Percentiles rank a stretch among this genome's conserved stretches.
Conservation (phyloP, 2,888 invertebrate genomes). For the Yponomeuta sedellus region DNA sequence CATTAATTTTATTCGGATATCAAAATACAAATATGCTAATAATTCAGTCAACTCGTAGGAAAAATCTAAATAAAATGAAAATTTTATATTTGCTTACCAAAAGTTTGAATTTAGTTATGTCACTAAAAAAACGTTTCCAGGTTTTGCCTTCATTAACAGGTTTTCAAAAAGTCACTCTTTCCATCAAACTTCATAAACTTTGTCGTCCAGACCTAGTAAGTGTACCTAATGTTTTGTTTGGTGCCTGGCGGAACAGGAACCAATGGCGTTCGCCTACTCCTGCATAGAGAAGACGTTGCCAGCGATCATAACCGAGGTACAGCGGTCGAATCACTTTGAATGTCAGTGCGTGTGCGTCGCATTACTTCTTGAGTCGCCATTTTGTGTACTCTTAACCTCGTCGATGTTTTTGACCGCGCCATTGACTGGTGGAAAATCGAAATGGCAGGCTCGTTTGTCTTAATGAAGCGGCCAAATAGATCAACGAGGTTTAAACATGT, state of each 20-base stretch:
- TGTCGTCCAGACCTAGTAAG: too few species aligned
- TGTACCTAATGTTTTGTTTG: not conserved
- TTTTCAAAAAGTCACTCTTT: too few species aligned
- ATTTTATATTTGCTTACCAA: too few species aligned
- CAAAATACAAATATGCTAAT: not conserved
- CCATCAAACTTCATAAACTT: too few species aligned
- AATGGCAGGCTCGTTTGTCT: not conserved
- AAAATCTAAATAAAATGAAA: too few species aligned
- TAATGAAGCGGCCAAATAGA: not conserved
- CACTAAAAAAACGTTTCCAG: too few species aligned
- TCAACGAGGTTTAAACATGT: not conserved
- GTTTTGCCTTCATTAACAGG: too few species aligned
- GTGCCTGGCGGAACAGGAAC: conserved; percentile 56
- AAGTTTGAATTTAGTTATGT: too few species aligned
- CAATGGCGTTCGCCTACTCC: conserved; percentile 79
- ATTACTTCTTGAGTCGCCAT: not conserved
- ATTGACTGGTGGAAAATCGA: too few species aligned
- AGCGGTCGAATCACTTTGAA: conserved; percentile 18
- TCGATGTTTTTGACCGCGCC: not conserved
- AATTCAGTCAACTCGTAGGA: not conserved
- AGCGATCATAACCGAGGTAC: conserved; percentile 80
- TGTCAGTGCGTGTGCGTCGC: not conserved
- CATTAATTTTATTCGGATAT: too few species aligned
- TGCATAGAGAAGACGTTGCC: conserved; percentile 83
- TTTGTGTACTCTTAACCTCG: not conserved